Percentiles rank a stretch among this genome's conserved stretches.
Evolutionary conservation across 2,797 vertebrate genomes (phyloP).

Genomic region (Sebastes aleutianus): DNA sequence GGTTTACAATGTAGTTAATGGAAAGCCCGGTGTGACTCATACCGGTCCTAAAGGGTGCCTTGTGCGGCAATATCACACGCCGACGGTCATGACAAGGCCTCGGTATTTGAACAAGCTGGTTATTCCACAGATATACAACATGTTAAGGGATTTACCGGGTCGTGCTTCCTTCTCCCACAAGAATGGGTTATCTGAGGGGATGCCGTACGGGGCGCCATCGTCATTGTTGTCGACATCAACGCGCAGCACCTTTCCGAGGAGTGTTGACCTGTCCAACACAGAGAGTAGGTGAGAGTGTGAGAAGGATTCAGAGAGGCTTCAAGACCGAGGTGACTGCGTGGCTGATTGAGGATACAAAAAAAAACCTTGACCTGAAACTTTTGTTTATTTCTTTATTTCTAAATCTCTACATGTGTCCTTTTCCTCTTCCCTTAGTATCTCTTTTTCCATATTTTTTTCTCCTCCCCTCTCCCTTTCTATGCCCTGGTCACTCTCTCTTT

Average conservation of each 20-base stretch:
- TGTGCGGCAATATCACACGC: no score
- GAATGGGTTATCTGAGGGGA: slow-evolving; percentile 87
- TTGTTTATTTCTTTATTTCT: background rate
- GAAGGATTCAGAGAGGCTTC: background rate
- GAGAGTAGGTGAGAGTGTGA: background rate
- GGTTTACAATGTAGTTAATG: no score
- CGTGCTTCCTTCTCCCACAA: slow-evolving; percentile 68
- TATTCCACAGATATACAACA: background rate
- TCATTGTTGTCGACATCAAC: slow-evolving; percentile 82
- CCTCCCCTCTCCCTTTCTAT: background rate
- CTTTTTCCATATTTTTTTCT: background rate
- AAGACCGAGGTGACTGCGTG: background rate
- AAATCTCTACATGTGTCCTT: background rate
- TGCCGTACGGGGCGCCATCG: slow-evolving; percentile 77
- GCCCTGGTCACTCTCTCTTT: background rate
- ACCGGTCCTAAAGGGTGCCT: no score
- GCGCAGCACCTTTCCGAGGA: slow-evolving; percentile 85
- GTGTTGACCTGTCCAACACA: slow-evolving; percentile 73
- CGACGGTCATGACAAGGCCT: no score
- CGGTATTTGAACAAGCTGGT: no score
- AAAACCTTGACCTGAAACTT: background rate
- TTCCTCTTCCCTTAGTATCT: background rate
- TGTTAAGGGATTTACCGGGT: slow-evolving; percentile 58
- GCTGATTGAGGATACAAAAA: background rate
- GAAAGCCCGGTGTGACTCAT: no score